Base-by-base conservation (phyloP, 1,140 invertebrate species). In the Cydia splendana region DNA sequence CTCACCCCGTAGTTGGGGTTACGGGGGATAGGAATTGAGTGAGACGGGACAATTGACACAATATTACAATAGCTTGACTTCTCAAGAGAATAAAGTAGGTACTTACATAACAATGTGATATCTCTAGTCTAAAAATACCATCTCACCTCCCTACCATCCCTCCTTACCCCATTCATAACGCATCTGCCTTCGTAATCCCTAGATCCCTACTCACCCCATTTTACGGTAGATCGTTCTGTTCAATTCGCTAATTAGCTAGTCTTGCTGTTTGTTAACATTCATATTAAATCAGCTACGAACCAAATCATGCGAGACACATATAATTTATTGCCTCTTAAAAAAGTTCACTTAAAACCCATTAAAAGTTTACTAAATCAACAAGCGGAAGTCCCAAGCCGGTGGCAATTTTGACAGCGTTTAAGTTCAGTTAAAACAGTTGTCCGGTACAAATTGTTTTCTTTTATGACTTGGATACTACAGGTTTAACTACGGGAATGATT, bases 391-490 rank as follows among this genome's bases (percentile, higher is more conserved):
- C 57, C 18, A 24, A 24, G 15, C 18, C 57, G 57, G 57, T 62
- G 57, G 57, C 57, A 62, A 62, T 20, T 62, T 62, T 62, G 57
- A 62, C 20, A 62, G 51, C 51, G 12, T n/a, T 53, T 53, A 53
- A 53, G 4, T n/a, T 24, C 57, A 62, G 57, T 62, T 24, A 62
- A 20, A 62, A 62, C 57, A 62, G 57, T 62, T 62, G 57, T 62
- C 20, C 10, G 57, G 57, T 62, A 62, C 57, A 62, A 62, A 62
- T 62, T 62, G 57, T 62, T 62, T 62, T 62, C 57, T 62, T 62
- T 62, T 62, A 62, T 62, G 57, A 62, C 57, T 24, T 62, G 20
- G 57, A 62, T 62, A 62, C 57, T 62, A 62, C 24, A 24, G 4
- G 57, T 62, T 62, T 62, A 62, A 62, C 57, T 62, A 24, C 20